These are phyloP conservation scores for Gopherus flavomarginatus DNA, from an alignment of 2,113 vertebrate genomes.

Conservation along the genomic window DNA sequence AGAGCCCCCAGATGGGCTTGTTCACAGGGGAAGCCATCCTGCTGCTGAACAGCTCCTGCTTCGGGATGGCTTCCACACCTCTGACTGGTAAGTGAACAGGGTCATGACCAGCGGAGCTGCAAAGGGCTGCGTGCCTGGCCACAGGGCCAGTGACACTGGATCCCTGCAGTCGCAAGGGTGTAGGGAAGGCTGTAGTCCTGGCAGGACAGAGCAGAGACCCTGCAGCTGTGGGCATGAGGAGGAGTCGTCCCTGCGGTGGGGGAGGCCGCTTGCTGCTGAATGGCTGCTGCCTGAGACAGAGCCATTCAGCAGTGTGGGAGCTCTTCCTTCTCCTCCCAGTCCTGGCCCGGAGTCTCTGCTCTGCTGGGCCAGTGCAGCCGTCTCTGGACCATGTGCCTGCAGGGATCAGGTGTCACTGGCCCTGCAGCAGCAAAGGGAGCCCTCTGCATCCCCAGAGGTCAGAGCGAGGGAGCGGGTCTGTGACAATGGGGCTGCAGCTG, in stretches of 20 bases:
- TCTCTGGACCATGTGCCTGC: too few species aligned
- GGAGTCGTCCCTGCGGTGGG: too few species aligned
- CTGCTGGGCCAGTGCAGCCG: too few species aligned
- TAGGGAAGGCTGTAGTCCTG: background rate
- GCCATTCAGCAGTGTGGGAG: background rate
- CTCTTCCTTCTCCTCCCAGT: too few species aligned
- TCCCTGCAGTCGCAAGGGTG: too few species aligned
- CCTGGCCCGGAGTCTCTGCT: background rate
- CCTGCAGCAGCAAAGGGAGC: too few species aligned
- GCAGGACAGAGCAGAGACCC: background rate
- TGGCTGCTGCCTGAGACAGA: background rate
- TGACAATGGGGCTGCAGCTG: too few species aligned
- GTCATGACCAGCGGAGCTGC: background rate
- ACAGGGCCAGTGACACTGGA: too few species aligned
- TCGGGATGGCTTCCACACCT: background rate
- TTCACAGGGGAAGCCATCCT: background rate
- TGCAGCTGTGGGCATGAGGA: background rate
- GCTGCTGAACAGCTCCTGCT: background rate
- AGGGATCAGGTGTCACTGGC: too few species aligned
- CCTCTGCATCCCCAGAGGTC: too few species aligned
- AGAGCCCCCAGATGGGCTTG: background rate
- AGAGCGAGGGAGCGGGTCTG: too few species aligned
- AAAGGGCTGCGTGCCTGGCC: background rate
- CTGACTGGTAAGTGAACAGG: background rate
- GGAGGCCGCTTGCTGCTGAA: background rate